Base-by-base conservation (phyloP, 1,140 invertebrate species). In the Cephus cinctus region DNA sequence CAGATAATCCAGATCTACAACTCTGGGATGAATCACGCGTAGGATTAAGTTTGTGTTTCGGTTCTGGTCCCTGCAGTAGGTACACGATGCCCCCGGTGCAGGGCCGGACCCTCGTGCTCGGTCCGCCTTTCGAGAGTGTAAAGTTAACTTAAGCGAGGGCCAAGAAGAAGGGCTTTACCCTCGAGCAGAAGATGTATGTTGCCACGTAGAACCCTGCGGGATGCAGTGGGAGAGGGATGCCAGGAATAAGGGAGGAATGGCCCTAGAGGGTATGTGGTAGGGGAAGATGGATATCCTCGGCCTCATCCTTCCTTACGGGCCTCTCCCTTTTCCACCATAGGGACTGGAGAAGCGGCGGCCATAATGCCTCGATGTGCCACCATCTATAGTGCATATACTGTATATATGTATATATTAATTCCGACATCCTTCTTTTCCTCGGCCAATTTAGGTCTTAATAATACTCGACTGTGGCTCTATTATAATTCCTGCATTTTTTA, bases 201-300 rank as follows among this genome's bases (percentile, higher is more conserved):
- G 44, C 62, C 56, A 54, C 47, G 52, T 55, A 59, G 65, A 66
- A 59, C 54, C 59, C 57, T 56, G 57, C 45, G 54, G 53, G 54
- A 57, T 54, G 54, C 46, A 32, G 36, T 38, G 46, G n/a, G 62
- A 51, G 49, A 58, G 56, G 53, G 65, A 53, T 58, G 57, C 61
- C 56, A 56, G 45, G 54, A 50, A 56, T n/a, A 53, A 55, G 62
- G 50, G 56, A 59, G 56, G 59, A 49, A 49, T 36, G 42, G 54
- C 27, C 44, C 45, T 6, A 50, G 35, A 44, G 5, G 8, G 54
- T n/a, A n/a, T n/a, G n/a, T n/a, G n/a, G 64, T 63, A 59, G 65
- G 64, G 60, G 69, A 75, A 76, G 74, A 75, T 75, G 62, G 61
- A 76, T 76, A 69, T 72, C 62, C 71, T 69, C 70, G 71, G 67